These are phyloP conservation scores for Volucella inflata DNA, from an alignment of 2,888 invertebrate genomes.

Conservation along the genomic window DNA sequence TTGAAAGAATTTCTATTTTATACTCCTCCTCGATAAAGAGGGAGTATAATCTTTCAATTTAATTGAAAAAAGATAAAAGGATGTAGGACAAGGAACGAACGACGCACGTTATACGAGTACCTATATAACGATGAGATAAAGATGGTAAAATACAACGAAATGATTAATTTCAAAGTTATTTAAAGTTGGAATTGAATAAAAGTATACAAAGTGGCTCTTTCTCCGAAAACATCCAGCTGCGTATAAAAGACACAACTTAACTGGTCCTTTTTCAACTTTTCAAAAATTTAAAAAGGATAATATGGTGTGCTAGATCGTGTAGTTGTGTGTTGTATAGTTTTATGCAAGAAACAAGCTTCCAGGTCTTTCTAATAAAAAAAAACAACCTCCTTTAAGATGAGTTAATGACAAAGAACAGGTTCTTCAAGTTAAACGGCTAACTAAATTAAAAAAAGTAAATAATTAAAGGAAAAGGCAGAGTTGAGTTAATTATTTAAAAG, in stretches of 20 bases:
- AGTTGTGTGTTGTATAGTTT: neutral
- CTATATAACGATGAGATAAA: neutral
- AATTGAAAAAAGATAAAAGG: constrained; percentile 35
- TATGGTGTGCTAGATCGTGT: neutral
- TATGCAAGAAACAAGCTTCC: too few species aligned
- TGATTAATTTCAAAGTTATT: constrained; percentile 57
- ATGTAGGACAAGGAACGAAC: neutral
- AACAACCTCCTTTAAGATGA: too few species aligned
- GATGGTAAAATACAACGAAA: constrained; percentile 6
- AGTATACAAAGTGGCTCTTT: neutral
- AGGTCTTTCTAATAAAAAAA: too few species aligned
- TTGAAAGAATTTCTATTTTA: constrained; percentile 22
- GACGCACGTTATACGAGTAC: too few species aligned
- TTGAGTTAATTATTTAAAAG: too few species aligned
- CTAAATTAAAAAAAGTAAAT: too few species aligned
- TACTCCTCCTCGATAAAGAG: neutral
- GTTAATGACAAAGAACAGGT: too few species aligned
- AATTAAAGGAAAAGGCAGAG: too few species aligned
- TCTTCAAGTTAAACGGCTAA: too few species aligned
- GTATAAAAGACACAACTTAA: neutral
- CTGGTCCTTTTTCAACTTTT: neutral
- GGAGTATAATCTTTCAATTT: constrained; percentile 25
- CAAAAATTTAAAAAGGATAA: too few species aligned
- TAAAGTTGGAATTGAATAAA: constrained; percentile 46
- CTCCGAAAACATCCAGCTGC: neutral